Percentiles rank a stretch among this genome's conserved stretches.
Evolutionary conservation across 2,888 invertebrate species (phyloP).

Genomic region (Acholoe squamosa): DNA sequence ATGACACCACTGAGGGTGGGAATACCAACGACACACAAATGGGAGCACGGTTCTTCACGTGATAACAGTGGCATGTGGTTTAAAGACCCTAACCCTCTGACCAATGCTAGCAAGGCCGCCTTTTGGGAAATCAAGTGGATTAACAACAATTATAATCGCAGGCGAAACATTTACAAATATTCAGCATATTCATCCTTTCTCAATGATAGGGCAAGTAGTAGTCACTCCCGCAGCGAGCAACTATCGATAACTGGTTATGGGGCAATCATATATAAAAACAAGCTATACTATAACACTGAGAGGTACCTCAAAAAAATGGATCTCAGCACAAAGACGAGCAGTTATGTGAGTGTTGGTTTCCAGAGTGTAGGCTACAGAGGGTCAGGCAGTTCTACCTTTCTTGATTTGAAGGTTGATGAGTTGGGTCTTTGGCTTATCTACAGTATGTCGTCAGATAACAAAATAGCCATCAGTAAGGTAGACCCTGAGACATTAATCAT

Average conservation of each 20-base stretch:
- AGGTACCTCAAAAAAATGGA: background rate
- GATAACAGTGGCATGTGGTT: background rate
- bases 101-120: background rate
- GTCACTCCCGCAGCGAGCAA: background rate
- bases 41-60: background rate
- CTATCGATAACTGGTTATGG: background rate
- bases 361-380: background rate
- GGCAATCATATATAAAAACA: background rate
- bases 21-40: background rate
- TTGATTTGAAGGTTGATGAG: conserved; percentile 50
- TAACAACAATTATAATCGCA: background rate
- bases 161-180: background rate
- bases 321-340: background rate
- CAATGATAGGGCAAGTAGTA: background rate
- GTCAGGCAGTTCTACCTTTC: background rate
- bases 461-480: background rate
- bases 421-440: background rate
- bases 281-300: background rate
- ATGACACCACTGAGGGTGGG: background rate
- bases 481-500: background rate
- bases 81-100: background rate
- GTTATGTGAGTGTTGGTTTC: background rate
- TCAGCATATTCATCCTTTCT: background rate
- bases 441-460: background rate
- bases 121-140: background rate